A percentile compares a stretch with the other conserved stretches of the same genome.
phyloP scores from a whole-genome alignment of 2,888 invertebrate genomes.

The Drosophila nr. fundita region DNA sequence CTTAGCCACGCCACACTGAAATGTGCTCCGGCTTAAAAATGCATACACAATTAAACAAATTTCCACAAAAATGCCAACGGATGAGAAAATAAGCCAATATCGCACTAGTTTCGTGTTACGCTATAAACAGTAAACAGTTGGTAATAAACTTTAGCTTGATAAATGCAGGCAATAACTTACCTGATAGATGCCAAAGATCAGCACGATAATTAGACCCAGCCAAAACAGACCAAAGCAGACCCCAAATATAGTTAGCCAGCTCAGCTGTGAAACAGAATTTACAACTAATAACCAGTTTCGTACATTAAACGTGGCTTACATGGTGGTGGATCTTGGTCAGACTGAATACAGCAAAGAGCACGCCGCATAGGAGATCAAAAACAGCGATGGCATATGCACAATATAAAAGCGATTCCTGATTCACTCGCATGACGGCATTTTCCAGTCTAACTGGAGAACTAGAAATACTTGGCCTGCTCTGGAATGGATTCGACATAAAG shows the following conservation, averaged over 20 bases:
- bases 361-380: conserved; percentile 60
- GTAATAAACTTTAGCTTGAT: not conserved
- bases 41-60: conserved; percentile 53
- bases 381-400: conserved; percentile 58
- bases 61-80: conserved; percentile 53
- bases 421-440: conserved; percentile 25
- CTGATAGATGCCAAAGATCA: conserved; percentile 54
- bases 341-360: conserved; percentile 51
- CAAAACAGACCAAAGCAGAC: conserved; percentile 61
- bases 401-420: conserved; percentile 31
- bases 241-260: conserved; percentile 65
- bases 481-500: not conserved
- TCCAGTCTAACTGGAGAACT: not conserved
- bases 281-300: not conserved
- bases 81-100: conserved; percentile 61
- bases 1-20: conserved; percentile 43
- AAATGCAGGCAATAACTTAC: conserved; percentile 28
- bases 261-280: conserved; percentile 40
- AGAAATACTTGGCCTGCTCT: conserved; percentile 35
- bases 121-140: conserved; percentile 20
- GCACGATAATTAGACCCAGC: conserved; percentile 53
- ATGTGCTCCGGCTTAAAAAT: conserved; percentile 28
- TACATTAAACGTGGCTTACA: conserved; percentile 38
- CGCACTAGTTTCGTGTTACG: conserved; percentile 36
- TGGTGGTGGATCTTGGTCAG: conserved; percentile 34